Conservation (phyloP, 2,113 vertebrate genomes). For the Odocoileus virginianus region DNA sequence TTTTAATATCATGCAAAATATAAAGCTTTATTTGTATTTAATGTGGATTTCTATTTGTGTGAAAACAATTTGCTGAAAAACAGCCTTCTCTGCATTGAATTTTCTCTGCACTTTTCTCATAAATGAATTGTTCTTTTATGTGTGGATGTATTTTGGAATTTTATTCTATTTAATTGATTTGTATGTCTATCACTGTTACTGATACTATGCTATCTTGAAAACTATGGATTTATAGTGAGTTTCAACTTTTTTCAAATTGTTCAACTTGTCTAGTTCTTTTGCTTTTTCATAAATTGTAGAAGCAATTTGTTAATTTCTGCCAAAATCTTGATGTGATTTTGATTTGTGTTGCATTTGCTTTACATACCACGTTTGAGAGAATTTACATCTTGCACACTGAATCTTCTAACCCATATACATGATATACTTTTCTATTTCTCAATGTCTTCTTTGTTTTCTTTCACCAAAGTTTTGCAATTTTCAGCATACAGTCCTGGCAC, state of each 20-base stretch:
- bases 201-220: background rate
- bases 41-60: background rate
- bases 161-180: background rate
- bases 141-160: background rate
- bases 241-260: background rate
- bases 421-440: background rate
- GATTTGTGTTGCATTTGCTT: background rate
- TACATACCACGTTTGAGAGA: background rate
- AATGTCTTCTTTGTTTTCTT: background rate
- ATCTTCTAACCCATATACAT: background rate
- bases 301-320: background rate
- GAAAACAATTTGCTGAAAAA: background rate
- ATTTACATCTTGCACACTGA: background rate
- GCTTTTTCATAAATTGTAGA: background rate
- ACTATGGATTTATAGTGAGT: background rate
- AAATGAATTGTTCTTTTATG: background rate
- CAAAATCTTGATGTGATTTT: background rate
- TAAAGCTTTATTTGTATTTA: background rate
- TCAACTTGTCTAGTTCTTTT: background rate
- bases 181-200: background rate
- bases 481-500: background rate
- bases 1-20: background rate
- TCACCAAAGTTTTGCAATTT: background rate
- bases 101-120: background rate
- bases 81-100: background rate